phyloP scores from a whole-genome alignment of 2,888 invertebrate genomes.

The Hymenopus coronatus region DNA sequence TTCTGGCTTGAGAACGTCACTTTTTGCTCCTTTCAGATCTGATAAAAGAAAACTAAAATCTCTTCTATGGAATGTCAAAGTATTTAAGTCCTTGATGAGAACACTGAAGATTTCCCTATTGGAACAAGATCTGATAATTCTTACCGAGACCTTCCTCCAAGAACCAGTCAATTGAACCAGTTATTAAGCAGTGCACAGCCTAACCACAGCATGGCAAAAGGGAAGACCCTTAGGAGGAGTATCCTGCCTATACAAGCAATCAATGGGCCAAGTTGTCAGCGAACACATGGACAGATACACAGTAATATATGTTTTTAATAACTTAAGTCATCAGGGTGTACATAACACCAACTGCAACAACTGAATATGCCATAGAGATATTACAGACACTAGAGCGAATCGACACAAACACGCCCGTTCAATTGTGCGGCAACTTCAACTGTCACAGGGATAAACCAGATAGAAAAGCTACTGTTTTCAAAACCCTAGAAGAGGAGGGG shows the following conservation, averaged over 20 bases:
- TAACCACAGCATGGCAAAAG: not conserved
- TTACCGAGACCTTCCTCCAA: not conserved
- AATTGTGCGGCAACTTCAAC: not conserved
- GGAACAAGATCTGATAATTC: not conserved
- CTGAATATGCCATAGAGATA: not conserved
- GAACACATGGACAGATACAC: not conserved
- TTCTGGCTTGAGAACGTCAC: not conserved
- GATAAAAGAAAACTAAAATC: not conserved
- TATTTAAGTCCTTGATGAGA: not conserved
- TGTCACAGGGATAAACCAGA: not conserved
- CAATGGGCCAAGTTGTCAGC: not conserved
- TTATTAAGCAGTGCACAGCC: no score
- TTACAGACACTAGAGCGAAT: not conserved
- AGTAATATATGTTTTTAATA: not conserved
- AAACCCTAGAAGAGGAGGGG: not conserved
- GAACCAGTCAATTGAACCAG: not conserved
- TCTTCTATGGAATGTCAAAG: not conserved
- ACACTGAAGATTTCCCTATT: not conserved
- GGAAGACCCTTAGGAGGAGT: not conserved
- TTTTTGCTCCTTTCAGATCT: not conserved
- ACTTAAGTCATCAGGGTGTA: not conserved
- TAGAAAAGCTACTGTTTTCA: not conserved
- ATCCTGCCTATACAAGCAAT: not conserved
- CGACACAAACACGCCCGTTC: not conserved
- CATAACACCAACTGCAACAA: not conserved